Evolutionary conservation across 2,888 invertebrate genomes (phyloP).

Genomic region (Hypolimnas misippus): DNA sequence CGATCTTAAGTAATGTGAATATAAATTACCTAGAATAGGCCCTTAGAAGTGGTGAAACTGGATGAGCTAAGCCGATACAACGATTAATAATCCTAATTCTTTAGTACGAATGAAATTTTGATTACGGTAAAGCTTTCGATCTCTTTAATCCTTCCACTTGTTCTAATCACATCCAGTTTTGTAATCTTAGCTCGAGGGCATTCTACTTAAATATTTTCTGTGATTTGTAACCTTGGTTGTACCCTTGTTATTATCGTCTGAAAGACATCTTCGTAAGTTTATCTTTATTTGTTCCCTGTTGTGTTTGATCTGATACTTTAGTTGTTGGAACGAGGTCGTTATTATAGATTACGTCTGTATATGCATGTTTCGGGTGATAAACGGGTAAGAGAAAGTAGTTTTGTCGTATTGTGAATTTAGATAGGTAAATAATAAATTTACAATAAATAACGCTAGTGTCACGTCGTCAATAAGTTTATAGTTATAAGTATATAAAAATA

Average conservation of each 20-base stretch:
- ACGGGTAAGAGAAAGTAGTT: conserved; percentile 69
- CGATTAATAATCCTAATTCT: conserved; percentile 62
- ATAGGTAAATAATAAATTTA: conserved; percentile 77
- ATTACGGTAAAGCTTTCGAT: conserved; percentile 33
- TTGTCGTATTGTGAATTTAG: conserved; percentile 69
- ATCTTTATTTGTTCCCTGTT: conserved; percentile 46
- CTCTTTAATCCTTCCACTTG: conserved; percentile 29
- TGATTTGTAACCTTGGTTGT: conserved; percentile 61
- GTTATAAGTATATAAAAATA: conserved; percentile 62
- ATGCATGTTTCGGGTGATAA: conserved; percentile 76
- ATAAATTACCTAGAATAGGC: conserved; percentile 45
- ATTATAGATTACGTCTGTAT: conserved; percentile 42
- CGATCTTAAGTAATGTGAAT: conserved; percentile 41
- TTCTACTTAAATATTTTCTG: conserved; percentile 52
- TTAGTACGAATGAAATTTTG: conserved; percentile 49
- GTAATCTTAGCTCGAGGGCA: conserved; percentile 41
- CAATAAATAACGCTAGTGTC: conserved; percentile 72
- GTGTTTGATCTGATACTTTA: conserved; percentile 44
- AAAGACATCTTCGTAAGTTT: conserved; percentile 50
- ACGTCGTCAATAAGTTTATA: conserved; percentile 66
- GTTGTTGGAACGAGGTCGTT: conserved; percentile 36
- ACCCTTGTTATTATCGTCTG: conserved; percentile 48
- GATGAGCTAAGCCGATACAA: conserved; percentile 75
- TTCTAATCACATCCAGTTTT: conserved; percentile 25
- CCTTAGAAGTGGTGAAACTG: conserved; percentile 55